Evolutionary conservation across 2,797 vertebrate genomes (phyloP).

Genomic region (Eulemur mongoz): DNA sequence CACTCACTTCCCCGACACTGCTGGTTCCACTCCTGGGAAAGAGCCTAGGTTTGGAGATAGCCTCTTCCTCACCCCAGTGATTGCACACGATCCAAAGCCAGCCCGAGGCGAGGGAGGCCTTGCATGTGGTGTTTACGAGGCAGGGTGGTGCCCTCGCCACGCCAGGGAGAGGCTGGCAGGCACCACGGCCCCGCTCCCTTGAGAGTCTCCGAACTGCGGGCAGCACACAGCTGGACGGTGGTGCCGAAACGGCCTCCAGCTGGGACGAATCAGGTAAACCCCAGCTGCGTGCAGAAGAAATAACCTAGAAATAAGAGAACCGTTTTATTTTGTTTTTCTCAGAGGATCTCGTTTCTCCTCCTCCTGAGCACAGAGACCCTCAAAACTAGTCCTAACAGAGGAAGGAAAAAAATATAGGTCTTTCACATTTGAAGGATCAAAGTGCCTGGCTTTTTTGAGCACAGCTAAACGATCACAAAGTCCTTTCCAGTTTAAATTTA

Average conservation of each 20-base stretch:
- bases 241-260: neutral
- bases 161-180: neutral
- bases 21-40: neutral
- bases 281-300: neutral
- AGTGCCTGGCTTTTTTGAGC: neutral
- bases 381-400: neutral
- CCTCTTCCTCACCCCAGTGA: neutral
- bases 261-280: neutral
- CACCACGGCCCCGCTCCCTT: neutral
- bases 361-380: neutral
- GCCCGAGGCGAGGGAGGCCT: neutral
- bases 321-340: constrained; percentile 32
- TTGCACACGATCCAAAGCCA: neutral
- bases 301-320: neutral
- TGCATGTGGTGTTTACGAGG: neutral
- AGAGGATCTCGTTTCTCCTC: constrained; percentile 24
- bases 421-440: neutral
- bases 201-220: neutral
- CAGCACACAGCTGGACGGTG: neutral
- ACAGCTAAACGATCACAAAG: neutral
- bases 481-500: constrained; percentile 16
- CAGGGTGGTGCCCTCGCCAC: neutral
- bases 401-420: neutral
- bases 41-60: neutral
- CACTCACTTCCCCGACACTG: neutral